Percentiles rank a stretch among this genome's conserved stretches.
These are phyloP conservation scores for Cyclophora albipunctata DNA, from an alignment of 2,888 invertebrate species.

Conservation along the genomic window DNA sequence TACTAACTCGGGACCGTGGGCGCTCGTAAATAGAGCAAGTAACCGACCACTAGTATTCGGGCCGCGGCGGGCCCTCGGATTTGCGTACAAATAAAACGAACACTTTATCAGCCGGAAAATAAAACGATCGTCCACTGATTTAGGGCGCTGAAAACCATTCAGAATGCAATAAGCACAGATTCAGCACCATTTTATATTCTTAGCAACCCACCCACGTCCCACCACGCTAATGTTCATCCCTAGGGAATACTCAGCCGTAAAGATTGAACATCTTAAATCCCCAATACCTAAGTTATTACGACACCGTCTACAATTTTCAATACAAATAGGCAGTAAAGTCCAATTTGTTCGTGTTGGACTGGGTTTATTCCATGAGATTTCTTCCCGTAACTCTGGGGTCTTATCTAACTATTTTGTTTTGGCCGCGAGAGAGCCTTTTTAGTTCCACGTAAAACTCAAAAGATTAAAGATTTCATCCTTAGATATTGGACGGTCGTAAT, in stretches of 20 bases:
- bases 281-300: background rate
- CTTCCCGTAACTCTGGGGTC: slow-evolving; percentile 36
- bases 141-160: slow-evolving; percentile 21
- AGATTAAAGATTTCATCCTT: slow-evolving; percentile 68
- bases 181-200: background rate
- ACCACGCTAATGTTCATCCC: too few relatives aligned
- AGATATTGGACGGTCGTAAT: slow-evolving; percentile 70
- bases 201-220: too few relatives aligned
- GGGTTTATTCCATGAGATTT: slow-evolving; percentile 50
- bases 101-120: slow-evolving; percentile 57
- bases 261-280: too few relatives aligned
- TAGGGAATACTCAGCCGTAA: too few relatives aligned
- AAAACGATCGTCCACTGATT: slow-evolving; percentile 36
- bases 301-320: slow-evolving; percentile 3
- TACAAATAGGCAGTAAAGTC: slow-evolving; percentile 17
- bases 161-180: slow-evolving; percentile 10
- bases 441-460: slow-evolving; percentile 50
- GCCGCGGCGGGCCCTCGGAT: slow-evolving; percentile 49
- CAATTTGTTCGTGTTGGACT: slow-evolving; percentile 34
- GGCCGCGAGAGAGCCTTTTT: slow-evolving; percentile 35
- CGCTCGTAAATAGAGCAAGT: slow-evolving; percentile 60
- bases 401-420: slow-evolving; percentile 47
- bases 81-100: slow-evolving; percentile 64
- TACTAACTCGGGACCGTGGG: slow-evolving; percentile 56
- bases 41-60: slow-evolving; percentile 51